Base-by-base conservation (phyloP, 2,888 invertebrate genomes). In the Pollenia amentaria region DNA sequence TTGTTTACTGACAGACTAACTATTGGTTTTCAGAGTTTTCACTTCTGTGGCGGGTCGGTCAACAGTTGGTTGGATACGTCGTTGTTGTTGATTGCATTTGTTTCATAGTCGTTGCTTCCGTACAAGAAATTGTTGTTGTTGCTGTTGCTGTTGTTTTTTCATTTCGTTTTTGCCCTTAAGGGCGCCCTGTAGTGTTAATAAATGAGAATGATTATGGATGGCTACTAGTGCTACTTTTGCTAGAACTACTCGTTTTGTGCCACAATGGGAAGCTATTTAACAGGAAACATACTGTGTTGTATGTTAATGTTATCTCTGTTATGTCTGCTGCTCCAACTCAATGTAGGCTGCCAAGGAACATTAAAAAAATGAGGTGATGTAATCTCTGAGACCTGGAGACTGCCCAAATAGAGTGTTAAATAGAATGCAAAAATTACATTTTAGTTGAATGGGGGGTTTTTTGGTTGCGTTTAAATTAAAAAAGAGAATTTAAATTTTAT, bases 1-100 rank as follows among this genome's bases (percentile, higher is more conserved):
- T 87, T 87, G 80, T 84, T 87, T 80, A 87, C 69, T 84, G 70
- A 72, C 80, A 64, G 69, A 64, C 67, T 38, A 75, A 67, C 48
- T 67, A 75, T 72, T 40, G 16, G 57, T 57, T 60, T 53, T 62
- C n/a, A 2, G 11, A 12, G 42, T 73, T 51, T 48, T 65, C 44
- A 69, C 38, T 82, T 77, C 38, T 79, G 86, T 18, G 75, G 76
- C 76, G 79, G 78, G 51, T 83, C 77, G 83, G 75, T 87, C 84
- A 87, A 84, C 83, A 87, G 80, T 87, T 87, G 87, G 86, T 73
- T 83, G 78, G 57, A 73, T 60, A 29, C 29, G 29, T 29, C 29
- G 29, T 67, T 12, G 67, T 67, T 84, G 65, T 10, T 84, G 65
- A 72, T 78, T 64, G 72, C 65, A 77, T 67, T 84, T 83, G 18